Percentiles rank a stretch among this genome's conserved stretches.
Evolutionary conservation across 2,888 invertebrate species (phyloP).

Genomic region (Mesoligia furuncula): DNA sequence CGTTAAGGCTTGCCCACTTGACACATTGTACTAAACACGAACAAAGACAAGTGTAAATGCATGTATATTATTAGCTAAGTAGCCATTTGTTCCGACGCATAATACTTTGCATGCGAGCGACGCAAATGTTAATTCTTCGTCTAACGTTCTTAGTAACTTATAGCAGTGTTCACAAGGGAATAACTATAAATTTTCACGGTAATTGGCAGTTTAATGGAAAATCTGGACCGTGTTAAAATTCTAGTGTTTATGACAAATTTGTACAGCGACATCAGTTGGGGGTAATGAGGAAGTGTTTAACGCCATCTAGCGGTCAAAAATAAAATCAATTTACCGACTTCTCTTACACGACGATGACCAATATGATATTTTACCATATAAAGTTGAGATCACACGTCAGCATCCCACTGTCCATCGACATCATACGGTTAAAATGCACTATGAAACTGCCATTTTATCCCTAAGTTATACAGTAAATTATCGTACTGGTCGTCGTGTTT

Average conservation of each 20-base stretch:
- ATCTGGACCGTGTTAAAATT: slow-evolving; percentile 29
- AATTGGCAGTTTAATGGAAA: slow-evolving; percentile 58
- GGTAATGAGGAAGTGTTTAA: slow-evolving; percentile 28
- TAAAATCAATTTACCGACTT: not conserved
- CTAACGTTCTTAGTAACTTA: slow-evolving; percentile 58
- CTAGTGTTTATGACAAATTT: slow-evolving; percentile 33
- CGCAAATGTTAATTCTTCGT: slow-evolving; percentile 55
- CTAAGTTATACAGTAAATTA: too few species aligned
- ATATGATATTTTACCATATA: too few species aligned
- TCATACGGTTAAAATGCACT: too few species aligned
- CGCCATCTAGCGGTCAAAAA: slow-evolving; percentile 33
- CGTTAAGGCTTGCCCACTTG: not conserved
- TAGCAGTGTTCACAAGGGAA: slow-evolving; percentile 59
- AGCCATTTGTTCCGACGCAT: slow-evolving; percentile 41
- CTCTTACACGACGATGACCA: too few species aligned
- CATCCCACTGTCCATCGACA: too few species aligned
- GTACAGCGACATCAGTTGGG: slow-evolving; percentile 41
- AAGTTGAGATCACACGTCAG: too few species aligned
- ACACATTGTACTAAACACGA: slow-evolving; percentile 23
- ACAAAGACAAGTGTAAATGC: slow-evolving; percentile 38
- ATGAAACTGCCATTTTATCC: too few species aligned
- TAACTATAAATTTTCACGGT: slow-evolving; percentile 54
- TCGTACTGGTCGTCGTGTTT: too few species aligned
- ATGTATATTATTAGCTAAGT: slow-evolving; percentile 49
- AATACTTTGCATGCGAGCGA: slow-evolving; percentile 49